Percentiles rank a stretch among this genome's conserved stretches.
Conservation (phyloP, 2,888 invertebrate species). For the Machimus rusticus region DNA sequence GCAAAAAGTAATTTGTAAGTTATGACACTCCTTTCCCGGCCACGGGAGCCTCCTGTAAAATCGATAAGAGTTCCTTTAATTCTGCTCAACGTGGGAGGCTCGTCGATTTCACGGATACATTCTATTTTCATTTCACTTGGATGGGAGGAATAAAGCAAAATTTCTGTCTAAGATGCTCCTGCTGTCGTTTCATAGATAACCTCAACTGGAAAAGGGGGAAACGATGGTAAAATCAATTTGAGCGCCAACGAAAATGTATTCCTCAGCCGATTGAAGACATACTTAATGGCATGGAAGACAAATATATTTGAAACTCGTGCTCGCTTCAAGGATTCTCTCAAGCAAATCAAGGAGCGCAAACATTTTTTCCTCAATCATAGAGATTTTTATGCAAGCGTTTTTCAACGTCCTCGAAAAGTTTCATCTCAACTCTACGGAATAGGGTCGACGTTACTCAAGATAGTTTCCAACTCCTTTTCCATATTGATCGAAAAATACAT, state of each 20-base stretch:
- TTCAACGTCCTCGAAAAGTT: background rate
- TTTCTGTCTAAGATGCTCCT: background rate
- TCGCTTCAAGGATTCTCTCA: background rate
- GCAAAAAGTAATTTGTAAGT: background rate
- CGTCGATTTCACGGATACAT: background rate
- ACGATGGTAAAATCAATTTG: slow-evolving; percentile 3
- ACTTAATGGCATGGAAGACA: slow-evolving; percentile 1
- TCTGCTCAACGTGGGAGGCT: background rate
- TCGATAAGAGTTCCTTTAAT: slow-evolving; percentile 8
- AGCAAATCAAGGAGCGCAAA: background rate
- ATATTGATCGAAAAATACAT: background rate
- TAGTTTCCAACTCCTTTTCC: background rate
- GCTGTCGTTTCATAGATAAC: background rate
- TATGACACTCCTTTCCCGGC: slow-evolving; percentile 8
- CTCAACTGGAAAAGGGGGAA: background rate
- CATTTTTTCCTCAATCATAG: background rate
- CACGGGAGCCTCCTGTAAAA: background rate
- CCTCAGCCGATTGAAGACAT: background rate
- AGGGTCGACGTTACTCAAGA: background rate
- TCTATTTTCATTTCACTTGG: background rate
- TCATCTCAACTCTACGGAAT: background rate
- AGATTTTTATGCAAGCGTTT: background rate
- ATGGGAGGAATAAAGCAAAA: background rate
- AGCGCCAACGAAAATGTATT: background rate
- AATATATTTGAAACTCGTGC: slow-evolving; percentile 12